phyloP scores from a whole-genome alignment of 1,140 invertebrate genomes.

The Ephestia elutella region DNA sequence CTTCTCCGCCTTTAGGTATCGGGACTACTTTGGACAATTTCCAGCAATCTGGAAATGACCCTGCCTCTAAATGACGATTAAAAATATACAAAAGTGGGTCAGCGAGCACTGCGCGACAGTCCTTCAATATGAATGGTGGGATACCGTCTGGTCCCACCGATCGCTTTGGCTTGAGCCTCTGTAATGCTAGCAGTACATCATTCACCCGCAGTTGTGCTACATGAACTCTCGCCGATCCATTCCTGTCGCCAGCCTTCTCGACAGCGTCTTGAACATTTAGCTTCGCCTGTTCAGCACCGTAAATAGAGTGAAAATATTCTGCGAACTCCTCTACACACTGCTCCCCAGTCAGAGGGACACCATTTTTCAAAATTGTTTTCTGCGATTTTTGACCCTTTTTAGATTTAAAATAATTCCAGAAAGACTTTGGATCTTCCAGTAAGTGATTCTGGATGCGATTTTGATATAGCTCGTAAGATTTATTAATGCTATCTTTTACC shows the following conservation, averaged over 20 bases:
- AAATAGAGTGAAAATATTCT: constrained; percentile 17
- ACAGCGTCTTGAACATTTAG: constrained; percentile 3
- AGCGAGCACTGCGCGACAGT: constrained; percentile 19
- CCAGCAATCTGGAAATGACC: constrained; percentile 18
- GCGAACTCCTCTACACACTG: constrained; percentile 24
- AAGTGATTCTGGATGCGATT: background rate
- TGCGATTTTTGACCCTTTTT: background rate
- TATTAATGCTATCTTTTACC: background rate
- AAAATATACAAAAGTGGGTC: constrained; percentile 22
- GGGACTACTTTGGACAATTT: constrained; percentile 20
- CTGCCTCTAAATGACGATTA: constrained; percentile 6
- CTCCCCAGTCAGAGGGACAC: constrained; percentile 11
- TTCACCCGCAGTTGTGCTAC: constrained; percentile 6
- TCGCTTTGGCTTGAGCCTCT: constrained; percentile 17
- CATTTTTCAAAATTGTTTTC: constrained; percentile 13
- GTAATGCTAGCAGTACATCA: constrained; percentile 7
- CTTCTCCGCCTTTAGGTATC: constrained; percentile 20
- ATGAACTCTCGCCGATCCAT: constrained; percentile 13
- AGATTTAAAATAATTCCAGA: background rate
- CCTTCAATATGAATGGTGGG: constrained; percentile 29
- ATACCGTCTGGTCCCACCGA: constrained; percentile 28
- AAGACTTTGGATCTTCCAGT: background rate
- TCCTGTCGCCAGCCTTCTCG: constrained; percentile 8
- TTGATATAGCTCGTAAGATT: background rate
- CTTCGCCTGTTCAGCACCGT: constrained; percentile 3